These are phyloP conservation scores for Panurus biarmicus DNA, from an alignment of 2,113 vertebrate genomes.

Conservation along the genomic window DNA sequence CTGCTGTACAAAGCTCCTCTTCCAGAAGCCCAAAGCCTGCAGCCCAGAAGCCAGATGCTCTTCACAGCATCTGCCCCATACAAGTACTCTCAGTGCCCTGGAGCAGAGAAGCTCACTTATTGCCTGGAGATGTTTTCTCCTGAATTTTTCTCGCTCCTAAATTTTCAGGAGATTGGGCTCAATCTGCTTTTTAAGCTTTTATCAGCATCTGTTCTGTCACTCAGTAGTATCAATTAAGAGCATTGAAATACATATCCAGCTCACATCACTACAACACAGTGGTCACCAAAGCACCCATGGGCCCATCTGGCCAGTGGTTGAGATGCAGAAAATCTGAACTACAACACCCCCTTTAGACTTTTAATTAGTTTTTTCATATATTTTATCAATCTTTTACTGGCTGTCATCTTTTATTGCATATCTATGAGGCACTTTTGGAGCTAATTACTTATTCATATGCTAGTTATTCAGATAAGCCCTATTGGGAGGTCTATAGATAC, in stretches of 20 bases:
- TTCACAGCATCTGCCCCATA: not conserved
- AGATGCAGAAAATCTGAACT: not conserved
- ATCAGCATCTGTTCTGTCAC: not conserved
- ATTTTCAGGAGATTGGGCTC: not conserved
- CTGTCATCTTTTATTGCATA: not conserved
- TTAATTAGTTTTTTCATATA: not conserved
- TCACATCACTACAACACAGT: not conserved
- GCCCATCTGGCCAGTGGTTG: rapidly evolving
- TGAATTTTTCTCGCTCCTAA: not conserved
- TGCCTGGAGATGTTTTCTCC: not conserved
- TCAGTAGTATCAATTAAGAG: not conserved
- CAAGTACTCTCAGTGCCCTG: not conserved
- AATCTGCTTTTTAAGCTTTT: not conserved
- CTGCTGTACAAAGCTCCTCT: not conserved
- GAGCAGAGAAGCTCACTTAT: not conserved
- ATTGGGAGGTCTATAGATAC: not conserved
- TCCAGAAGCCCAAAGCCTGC: not conserved
- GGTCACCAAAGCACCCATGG: not conserved
- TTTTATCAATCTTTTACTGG: not conserved
- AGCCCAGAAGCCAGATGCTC: not conserved
- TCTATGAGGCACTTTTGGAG: not conserved
- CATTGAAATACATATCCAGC: not conserved
- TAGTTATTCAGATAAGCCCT: not conserved
- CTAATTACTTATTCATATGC: not conserved
- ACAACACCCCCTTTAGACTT: not conserved